Conservation (phyloP, 2,113 vertebrate species). For the Psittacula cyanocephala region DNA sequence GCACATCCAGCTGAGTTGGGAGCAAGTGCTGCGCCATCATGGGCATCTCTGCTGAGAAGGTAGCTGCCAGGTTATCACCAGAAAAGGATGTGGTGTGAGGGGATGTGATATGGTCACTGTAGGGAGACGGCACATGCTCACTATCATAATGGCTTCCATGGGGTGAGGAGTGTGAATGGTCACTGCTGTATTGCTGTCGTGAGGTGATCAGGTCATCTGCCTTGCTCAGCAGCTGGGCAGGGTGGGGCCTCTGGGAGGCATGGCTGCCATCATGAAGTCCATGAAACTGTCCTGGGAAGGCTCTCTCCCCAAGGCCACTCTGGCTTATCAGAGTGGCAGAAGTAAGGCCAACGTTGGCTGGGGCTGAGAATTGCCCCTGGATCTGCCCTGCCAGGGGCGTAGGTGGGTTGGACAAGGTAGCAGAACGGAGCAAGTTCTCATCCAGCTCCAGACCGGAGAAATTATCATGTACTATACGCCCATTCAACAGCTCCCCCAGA, state of each 20-base stretch:
- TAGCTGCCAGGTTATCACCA: constrained; percentile 79
- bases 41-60: constrained; percentile 90
- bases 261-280: constrained; percentile 84
- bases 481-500: constrained; percentile 91
- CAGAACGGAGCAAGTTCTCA: constrained; percentile 90
- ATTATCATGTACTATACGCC: constrained; percentile 89
- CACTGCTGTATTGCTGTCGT: constrained; percentile 87
- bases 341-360: constrained; percentile 85
- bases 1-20: constrained; percentile 87
- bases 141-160: constrained; percentile 95
- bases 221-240: constrained; percentile 89
- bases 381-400: constrained; percentile 84
- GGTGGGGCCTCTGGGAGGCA: constrained; percentile 84
- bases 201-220: constrained; percentile 85
- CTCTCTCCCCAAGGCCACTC: constrained; percentile 87
- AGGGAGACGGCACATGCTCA: constrained; percentile 94
- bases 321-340: constrained; percentile 84
- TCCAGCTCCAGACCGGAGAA: constrained; percentile 94
- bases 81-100: constrained; percentile 85
- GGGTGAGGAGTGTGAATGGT: constrained; percentile 86
- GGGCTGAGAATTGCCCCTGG: constrained; percentile 80
- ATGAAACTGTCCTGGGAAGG: constrained; percentile 87
- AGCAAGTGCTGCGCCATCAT: constrained; percentile 86
- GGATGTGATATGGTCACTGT: constrained; percentile 94
- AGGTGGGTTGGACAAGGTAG: constrained; percentile 81